Evolutionary conservation across 2,113 vertebrate genomes (phyloP).

Genomic region (Sturnira hondurensis): DNA sequence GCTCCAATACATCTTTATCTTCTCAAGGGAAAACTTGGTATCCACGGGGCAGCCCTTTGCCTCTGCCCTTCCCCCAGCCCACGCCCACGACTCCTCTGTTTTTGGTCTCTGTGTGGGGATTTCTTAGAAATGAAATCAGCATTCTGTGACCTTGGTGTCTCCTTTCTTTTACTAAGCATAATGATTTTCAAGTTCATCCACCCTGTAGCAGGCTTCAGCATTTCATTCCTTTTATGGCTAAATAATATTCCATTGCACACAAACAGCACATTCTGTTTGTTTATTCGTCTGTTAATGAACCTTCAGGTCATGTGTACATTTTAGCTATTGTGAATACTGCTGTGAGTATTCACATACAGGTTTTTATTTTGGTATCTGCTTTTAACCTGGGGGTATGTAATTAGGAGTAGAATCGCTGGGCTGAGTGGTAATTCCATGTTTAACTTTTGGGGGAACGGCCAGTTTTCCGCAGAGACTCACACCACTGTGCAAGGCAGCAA

Average conservation of each 20-base stretch:
- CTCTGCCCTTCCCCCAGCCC: too few species aligned
- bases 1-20: not conserved
- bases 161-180: not conserved
- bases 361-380: not conserved
- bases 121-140: not conserved
- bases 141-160: not conserved
- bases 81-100: too few species aligned
- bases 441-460: not conserved
- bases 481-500: not conserved
- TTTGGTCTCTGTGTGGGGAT: not conserved
- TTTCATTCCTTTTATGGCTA: not conserved
- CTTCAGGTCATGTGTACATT: not conserved
- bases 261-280: not conserved
- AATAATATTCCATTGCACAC: not conserved
- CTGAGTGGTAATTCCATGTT: not conserved
- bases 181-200: not conserved
- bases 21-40: not conserved
- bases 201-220: fast-evolving
- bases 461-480: not conserved
- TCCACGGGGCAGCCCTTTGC: too few species aligned
- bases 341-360: not conserved
- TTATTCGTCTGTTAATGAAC: not conserved
- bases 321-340: not conserved
- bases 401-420: not conserved
- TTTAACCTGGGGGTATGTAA: not conserved